These are phyloP conservation scores for Orientallactaga bullata DNA, from an alignment of 2,113 vertebrate genomes.

Conservation along the genomic window DNA sequence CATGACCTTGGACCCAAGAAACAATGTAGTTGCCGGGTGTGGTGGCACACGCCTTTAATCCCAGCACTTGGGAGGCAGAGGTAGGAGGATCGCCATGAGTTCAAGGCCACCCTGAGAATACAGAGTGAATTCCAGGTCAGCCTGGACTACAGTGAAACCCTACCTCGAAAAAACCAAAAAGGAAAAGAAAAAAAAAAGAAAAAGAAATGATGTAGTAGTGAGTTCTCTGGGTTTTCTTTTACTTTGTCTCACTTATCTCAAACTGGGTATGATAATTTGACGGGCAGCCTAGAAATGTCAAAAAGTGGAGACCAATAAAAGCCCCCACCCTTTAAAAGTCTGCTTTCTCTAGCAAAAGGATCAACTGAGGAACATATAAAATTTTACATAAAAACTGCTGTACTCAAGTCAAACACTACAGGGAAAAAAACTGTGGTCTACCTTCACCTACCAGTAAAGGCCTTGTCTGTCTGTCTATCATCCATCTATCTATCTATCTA, in stretches of 20 bases:
- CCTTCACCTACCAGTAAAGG: not conserved
- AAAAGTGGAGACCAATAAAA: not conserved
- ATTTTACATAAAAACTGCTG: conserved; percentile 6
- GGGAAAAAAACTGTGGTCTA: not conserved
- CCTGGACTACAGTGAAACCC: no score
- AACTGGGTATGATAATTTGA: not conserved
- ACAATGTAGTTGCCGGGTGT: no score
- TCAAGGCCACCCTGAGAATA: no score
- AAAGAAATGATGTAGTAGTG: not conserved
- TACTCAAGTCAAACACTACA: conserved; percentile 1
- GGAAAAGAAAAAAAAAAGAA: no score
- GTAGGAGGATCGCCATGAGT: no score
- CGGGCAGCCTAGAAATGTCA: not conserved
- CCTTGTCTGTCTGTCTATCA: no score
- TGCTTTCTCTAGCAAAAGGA: not conserved
- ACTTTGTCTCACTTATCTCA: conserved; percentile 7
- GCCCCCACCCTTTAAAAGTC: not conserved
- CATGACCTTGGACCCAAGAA: not conserved
- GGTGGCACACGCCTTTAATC: no score
- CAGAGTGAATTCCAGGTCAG: no score
- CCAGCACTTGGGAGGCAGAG: no score
- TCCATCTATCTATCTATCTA: no score
- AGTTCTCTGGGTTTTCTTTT: conserved; percentile 54
- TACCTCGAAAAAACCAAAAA: no score
- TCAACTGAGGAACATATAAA: conserved; percentile 27